Evolutionary conservation across 1,140 invertebrate species (phyloP).

Genomic region (Rhopalosiphum maidis): DNA sequence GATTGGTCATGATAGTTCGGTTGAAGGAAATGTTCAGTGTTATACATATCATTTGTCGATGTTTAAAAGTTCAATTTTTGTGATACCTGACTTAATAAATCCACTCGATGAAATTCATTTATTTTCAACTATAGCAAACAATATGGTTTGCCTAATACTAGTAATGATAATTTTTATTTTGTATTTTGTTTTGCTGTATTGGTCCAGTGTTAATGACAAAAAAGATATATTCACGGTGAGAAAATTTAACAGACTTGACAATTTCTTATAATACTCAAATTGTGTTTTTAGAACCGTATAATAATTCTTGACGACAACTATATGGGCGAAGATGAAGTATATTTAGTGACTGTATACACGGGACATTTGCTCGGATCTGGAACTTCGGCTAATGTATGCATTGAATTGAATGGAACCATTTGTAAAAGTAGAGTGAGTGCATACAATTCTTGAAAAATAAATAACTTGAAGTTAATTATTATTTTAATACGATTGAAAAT

Average conservation of each 20-base stretch:
- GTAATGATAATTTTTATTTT: slow-evolving; percentile 11
- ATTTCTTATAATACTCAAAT: neutral
- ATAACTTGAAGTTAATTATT: neutral
- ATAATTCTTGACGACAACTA: slow-evolving; percentile 58
- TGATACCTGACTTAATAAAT: slow-evolving; percentile 29
- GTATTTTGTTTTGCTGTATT: slow-evolving; percentile 1
- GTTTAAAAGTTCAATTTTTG: slow-evolving; percentile 43
- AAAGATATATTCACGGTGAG: slow-evolving; percentile 4
- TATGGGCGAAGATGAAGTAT: slow-evolving; percentile 55
- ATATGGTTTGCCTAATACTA: slow-evolving; percentile 51
- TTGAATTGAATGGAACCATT: slow-evolving; percentile 56
- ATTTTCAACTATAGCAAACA: slow-evolving; percentile 56
- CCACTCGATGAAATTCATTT: slow-evolving; percentile 58
- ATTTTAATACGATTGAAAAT: neutral
- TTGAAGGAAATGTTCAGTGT: neutral
- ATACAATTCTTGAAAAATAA: neutral
- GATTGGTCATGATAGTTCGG: neutral
- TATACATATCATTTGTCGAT: slow-evolving; percentile 44
- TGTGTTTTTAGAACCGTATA: slow-evolving; percentile 19
- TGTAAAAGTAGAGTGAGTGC: slow-evolving; percentile 56
- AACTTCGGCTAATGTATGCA: slow-evolving; percentile 59
- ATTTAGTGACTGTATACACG: slow-evolving; percentile 59
- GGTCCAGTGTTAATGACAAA: slow-evolving; percentile 18
- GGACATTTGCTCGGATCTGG: slow-evolving; percentile 52
- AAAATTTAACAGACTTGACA: neutral